Conservation (phyloP, 2,888 invertebrate genomes). For the Agrochola circellaris region DNA sequence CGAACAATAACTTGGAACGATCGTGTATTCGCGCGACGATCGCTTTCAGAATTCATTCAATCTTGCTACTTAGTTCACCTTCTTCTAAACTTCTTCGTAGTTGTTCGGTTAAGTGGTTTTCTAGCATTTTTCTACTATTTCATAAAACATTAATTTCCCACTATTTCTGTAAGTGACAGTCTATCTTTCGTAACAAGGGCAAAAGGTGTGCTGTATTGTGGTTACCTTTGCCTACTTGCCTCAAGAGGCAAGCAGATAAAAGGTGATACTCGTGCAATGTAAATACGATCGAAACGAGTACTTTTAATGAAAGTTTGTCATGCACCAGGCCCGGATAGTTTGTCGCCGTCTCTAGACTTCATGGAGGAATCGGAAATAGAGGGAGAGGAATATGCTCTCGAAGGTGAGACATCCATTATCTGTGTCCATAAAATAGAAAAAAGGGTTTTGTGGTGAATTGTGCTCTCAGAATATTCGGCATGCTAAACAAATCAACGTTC, state of each 20-base stretch:
- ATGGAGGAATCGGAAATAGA: slow-evolving; percentile 44
- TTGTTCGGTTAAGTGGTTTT: neutral
- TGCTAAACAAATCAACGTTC: neutral
- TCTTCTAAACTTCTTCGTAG: neutral
- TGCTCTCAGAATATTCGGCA: slow-evolving; percentile 31
- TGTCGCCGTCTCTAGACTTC: slow-evolving; percentile 32
- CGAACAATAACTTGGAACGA: no score
- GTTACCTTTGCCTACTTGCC: neutral
- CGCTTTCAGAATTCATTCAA: slow-evolving; percentile 6
- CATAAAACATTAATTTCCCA: neutral
- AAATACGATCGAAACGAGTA: slow-evolving; percentile 22
- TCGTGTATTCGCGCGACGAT: no score
- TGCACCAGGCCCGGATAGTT: slow-evolving; percentile 39
- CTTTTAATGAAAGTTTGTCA: slow-evolving; percentile 33
- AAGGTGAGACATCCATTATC: slow-evolving; percentile 48
- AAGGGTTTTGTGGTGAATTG: slow-evolving; percentile 14
- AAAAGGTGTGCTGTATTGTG: neutral
- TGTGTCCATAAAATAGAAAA: slow-evolving; percentile 15
- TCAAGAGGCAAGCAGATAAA: neutral
- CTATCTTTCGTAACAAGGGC: slow-evolving; percentile 3
- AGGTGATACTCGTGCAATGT: slow-evolving; percentile 1
- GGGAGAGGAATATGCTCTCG: slow-evolving; percentile 51
- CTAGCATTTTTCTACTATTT: neutral
- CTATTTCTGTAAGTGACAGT: slow-evolving; percentile 13
- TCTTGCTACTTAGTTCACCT: neutral